A percentile compares a stretch with the other conserved stretches of the same genome.
Conservation (phyloP, 1,140 invertebrate genomes). For the Armadillidium nasatum region DNA sequence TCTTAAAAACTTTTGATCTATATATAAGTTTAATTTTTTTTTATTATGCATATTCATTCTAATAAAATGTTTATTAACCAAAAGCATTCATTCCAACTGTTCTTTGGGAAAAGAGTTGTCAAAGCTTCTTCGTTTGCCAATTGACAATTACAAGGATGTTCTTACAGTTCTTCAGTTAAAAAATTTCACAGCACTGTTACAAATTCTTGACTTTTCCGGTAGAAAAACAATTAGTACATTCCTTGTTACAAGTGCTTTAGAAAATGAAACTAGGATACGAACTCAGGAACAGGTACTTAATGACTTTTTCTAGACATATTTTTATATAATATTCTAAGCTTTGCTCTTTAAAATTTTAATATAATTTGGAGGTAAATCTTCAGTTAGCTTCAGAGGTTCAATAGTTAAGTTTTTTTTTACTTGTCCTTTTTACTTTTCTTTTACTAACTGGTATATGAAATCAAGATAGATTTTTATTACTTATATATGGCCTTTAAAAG, state of each 20-base stretch:
- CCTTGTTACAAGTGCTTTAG: slow-evolving; percentile 79
- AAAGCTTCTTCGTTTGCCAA: slow-evolving; percentile 86
- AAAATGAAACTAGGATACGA: slow-evolving; percentile 81
- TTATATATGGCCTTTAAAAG: too few relatives aligned
- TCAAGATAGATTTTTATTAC: too few relatives aligned
- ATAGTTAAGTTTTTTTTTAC: too few relatives aligned
- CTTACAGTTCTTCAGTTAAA: slow-evolving; percentile 69
- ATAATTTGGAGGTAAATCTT: too few relatives aligned
- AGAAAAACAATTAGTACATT: slow-evolving; percentile 80
- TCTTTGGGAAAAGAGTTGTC: slow-evolving; percentile 85
- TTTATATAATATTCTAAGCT: too few relatives aligned
- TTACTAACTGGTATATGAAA: too few relatives aligned
- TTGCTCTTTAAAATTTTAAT: too few relatives aligned
- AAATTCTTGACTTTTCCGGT: slow-evolving; percentile 76
- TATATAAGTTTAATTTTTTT: too few relatives aligned
- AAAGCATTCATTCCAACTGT: slow-evolving; percentile 50
- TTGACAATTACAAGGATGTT: slow-evolving; percentile 91
- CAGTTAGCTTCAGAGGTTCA: too few relatives aligned
- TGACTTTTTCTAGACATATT: too few relatives aligned
- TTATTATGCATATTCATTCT: not conserved
- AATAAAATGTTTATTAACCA: not conserved
- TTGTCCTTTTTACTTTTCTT: too few relatives aligned
- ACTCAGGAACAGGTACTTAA: slow-evolving; percentile 65
- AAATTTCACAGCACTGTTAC: slow-evolving; percentile 77
- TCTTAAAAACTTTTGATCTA: too few relatives aligned